phyloP scores from a whole-genome alignment of 2,888 invertebrate genomes.

The Hydrotaea diabolus region DNA sequence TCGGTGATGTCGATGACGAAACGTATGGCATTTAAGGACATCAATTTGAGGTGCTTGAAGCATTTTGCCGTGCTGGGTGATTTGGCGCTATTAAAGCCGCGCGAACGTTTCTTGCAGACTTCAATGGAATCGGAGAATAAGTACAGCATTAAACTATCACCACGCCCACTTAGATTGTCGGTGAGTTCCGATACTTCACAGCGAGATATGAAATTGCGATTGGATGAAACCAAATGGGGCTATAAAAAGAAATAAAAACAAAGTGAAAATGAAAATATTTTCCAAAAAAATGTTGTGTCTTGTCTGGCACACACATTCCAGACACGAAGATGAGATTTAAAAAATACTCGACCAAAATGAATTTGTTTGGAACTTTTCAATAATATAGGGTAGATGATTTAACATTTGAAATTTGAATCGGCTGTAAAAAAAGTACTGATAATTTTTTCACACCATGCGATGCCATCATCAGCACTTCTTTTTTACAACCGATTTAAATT shows the following conservation, averaged over 20 bases:
- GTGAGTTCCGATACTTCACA: constrained; percentile 94
- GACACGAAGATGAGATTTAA: too few species aligned
- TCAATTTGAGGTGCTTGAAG: constrained; percentile 94
- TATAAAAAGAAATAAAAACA: constrained; percentile 75
- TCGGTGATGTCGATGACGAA: constrained; percentile 94
- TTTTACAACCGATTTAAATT: too few species aligned
- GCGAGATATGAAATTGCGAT: constrained; percentile 92
- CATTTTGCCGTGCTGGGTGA: constrained; percentile 90
- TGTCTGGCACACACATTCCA: too few species aligned
- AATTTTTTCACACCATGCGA: too few species aligned
- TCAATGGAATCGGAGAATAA: constrained; percentile 97
- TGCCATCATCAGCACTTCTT: too few species aligned
- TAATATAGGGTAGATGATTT: too few species aligned
- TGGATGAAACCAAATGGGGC: constrained; percentile 96
- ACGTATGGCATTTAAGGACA: constrained; percentile 93
- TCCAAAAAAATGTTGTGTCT: too few species aligned
- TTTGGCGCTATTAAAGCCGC: constrained; percentile 86
- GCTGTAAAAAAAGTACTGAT: too few species aligned
- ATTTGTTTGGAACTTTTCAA: too few species aligned
- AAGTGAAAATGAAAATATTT: neutral
- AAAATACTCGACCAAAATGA: too few species aligned
- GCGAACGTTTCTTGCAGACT: constrained; percentile 92
- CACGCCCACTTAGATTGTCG: constrained; percentile 91
- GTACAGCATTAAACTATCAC: constrained; percentile 93
- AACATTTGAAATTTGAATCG: too few species aligned